Evolutionary conservation across 2,797 vertebrate species (phyloP), one percentile per base, ranked within the genome.

Genomic region (Pseudotriccus pelzelni): DNA sequence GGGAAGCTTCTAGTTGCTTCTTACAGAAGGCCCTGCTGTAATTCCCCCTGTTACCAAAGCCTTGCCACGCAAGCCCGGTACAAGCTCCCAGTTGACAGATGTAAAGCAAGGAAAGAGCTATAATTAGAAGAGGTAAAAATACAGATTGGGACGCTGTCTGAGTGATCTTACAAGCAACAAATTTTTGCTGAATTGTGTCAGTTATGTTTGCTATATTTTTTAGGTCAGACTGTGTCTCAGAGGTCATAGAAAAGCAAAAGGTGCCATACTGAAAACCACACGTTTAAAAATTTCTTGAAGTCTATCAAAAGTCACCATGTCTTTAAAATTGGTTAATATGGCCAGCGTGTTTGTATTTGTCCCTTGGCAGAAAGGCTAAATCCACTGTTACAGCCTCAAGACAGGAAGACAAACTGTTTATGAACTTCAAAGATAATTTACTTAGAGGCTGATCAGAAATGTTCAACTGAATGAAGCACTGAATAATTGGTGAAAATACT

Each of bases 41-140:
- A 10, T 23, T 66, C 4, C 10, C 8, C 3, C 9, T 0, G 0
- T 34, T 53, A 17, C 39, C 52, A 66, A 66, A 70, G 41, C 16
- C 52, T 82, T 82, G 24, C 44, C 15, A 5, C 25, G 13, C 46
- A 87, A 55, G 39, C 14, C 23, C 36, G 43, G 4, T 46, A 23
- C 47, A 34, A 74, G 66, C 76, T 90, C 62, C 23, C 25, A 66
- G 49, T 9, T 92, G 75, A 84, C 82, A 91, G 79, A 77, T 85
- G 60, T 85, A 87, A 92, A 83, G 84, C 62, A 83, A 92, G 80
- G 78, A 85, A 85, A 47, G 39, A 78, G n/a, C 84, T 96, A 94
- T 91, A 94, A 87, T 96, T 92, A 84, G 87, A 91, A 87, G 62
- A 91, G 46, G 37, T 84, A 89, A 95, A 97, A 95, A 94, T 83